Evolutionary conservation across 2,888 invertebrate genomes (phyloP).

Genomic region (Erynnis tages): DNA sequence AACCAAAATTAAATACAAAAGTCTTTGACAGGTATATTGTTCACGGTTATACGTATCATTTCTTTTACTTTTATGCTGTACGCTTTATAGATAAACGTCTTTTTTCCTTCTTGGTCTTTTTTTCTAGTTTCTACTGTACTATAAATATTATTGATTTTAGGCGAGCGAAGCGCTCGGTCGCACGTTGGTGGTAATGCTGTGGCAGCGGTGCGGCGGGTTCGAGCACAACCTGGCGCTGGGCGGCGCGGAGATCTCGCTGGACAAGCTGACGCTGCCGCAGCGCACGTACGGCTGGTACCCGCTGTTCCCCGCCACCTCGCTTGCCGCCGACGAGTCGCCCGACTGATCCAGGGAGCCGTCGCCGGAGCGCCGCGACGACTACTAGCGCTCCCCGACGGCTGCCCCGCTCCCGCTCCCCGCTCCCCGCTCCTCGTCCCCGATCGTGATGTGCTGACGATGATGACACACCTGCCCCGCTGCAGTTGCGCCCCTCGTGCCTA

Average conservation of each 20-base stretch:
- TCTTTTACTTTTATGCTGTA: no score
- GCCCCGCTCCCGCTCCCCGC: conserved; percentile 44
- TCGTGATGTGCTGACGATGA: conserved; percentile 11
- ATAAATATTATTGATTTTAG: no score
- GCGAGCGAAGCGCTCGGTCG: conserved; percentile 89
- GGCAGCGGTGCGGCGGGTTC: conserved; percentile 94
- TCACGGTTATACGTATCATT: no score
- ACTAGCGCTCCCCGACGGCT: conserved; percentile 62
- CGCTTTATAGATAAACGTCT: no score
- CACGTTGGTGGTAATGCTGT: conserved; percentile 93
- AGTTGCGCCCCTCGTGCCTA: conserved; percentile 3
- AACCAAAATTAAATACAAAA: no score
- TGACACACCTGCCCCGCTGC: background rate
- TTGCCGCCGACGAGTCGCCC: conserved; percentile 84
- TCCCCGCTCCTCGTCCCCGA: conserved; percentile 14
- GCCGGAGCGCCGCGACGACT: conserved; percentile 71
- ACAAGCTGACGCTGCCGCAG: conserved; percentile 89
- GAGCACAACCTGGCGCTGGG: conserved; percentile 91
- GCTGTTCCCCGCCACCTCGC: conserved; percentile 92
- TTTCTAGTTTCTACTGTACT: no score
- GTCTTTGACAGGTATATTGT: no score
- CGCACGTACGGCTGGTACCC: conserved; percentile 95
- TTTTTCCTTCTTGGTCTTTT: no score
- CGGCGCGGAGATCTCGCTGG: conserved; percentile 92
- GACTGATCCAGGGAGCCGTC: conserved; percentile 80